Percentiles rank a stretch among this genome's conserved stretches.
Evolutionary conservation across 2,113 vertebrate species (phyloP).

Genomic region (Notarius quadriscutis): DNA sequence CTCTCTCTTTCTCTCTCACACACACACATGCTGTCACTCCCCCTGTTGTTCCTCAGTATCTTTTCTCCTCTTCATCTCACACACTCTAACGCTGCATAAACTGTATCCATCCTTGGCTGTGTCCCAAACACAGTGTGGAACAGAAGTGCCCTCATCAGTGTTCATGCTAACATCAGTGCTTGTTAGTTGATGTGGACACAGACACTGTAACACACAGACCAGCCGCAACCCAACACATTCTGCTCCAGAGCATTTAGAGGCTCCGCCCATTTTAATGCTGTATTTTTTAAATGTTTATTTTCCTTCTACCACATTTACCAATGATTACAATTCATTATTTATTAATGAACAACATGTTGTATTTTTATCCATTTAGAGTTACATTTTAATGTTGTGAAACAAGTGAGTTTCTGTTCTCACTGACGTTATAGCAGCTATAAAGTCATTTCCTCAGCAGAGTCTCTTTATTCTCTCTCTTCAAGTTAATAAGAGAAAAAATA

Average conservation of each 20-base stretch:
- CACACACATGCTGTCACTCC: slow-evolving; percentile 3
- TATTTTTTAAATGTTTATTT: no score
- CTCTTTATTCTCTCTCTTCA: not conserved
- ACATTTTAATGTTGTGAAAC: not conserved
- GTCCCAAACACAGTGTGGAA: not conserved
- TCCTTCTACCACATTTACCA: no score
- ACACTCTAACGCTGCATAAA: not conserved
- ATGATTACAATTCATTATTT: not conserved
- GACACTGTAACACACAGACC: not conserved
- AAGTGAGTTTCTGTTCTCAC: not conserved
- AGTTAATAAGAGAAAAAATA: no score
- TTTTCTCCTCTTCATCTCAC: slow-evolving; percentile 7
- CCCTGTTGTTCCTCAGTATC: slow-evolving; percentile 20
- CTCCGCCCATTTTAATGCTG: not conserved
- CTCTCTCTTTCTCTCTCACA: slow-evolving; percentile 17
- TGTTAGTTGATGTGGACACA: not conserved
- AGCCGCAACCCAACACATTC: not conserved
- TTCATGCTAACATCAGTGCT: not conserved
- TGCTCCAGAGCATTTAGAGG: not conserved
- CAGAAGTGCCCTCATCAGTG: not conserved
- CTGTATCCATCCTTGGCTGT: not conserved
- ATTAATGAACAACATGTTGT: not conserved
- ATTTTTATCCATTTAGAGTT: not conserved
- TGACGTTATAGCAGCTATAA: not conserved
- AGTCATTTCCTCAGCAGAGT: not conserved